Evolutionary conservation across 2,797 vertebrate species (phyloP), one percentile per base, ranked within the genome.

Genomic region (Bradypodion ventrale): DNA sequence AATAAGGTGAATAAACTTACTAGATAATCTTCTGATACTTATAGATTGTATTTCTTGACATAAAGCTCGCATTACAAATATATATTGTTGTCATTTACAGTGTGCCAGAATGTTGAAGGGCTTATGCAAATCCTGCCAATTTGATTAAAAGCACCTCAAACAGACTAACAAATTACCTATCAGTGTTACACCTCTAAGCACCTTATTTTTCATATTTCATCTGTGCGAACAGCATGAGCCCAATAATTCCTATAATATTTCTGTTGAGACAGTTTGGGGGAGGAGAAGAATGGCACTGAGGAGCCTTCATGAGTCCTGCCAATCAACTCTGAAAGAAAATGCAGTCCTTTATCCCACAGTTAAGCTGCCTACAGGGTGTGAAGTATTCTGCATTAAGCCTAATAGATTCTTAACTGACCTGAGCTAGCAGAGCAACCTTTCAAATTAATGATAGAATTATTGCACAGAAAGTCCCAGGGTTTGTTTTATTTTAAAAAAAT

Each of bases 261-360:
- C 29, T 1, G 0, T 1, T 52, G 1, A 1, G 42, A 16, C 27
- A 40, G 37, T 21, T 78, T 62, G n/a, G 10, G 0, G 1, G 23
- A 25, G 40, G 7, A 5, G 37, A 29, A 56, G 25, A 49, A 6
- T 7, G 42, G 13, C n/a, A 25, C 32, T 63, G 66, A 46, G 23
- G 63, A 62, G 83, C 35, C 0, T 5, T 15, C 42, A 9, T 1
- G 16, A 19, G 15, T 8, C 10, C 83, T 56, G 62, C 70, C 25
- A 27, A 40, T 1, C 66, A 25, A 16, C 74, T 12, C 63, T 1
- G 0, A 25, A 79, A 32, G 82, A 15, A 73, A 0, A 0, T 32
- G 0, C 35, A 46, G 37, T 32, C 0, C 0, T 73, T n/a, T 25
- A 40, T 72, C 1, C 70, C 8, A 29, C 13, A 0, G 46, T 68